Evolutionary conservation across 2,888 invertebrate species (phyloP), one percentile per base, ranked within the genome.

Genomic region (Lysandra coridon): DNA sequence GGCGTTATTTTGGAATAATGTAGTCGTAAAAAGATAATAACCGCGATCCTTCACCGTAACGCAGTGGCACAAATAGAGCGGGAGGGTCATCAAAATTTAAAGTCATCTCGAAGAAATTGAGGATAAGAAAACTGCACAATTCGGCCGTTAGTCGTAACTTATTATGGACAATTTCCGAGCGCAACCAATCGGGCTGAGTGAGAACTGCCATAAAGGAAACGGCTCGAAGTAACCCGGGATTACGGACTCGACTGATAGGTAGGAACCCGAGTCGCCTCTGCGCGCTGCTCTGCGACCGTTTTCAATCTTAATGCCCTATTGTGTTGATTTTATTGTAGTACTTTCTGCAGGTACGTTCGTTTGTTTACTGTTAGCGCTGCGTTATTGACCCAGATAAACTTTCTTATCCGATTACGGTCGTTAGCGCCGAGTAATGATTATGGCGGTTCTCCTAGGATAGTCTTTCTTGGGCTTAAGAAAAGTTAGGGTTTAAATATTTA

Each of bases 141-240:
- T 86, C 85, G 82, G 84, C 86, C 84, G 88, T 91, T 88, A 90
- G 87, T 86, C 86, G 87, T 91, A 89, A 90, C 86, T 90, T 89
- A 89, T 89, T 89, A 90, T 88, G 86, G 89, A 89, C 90, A 89
- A 91, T 91, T 90, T 90, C 89, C 89, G 89, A 88, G 88, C 85
- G 87, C 87, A 90, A 91, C 89, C 92, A 92, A 92, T 92, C 88
- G 88, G 84, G 83, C 87, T 90, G 90, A 92, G 92, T 91, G 90
- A 91, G 88, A 90, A 87, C 84, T 86, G 87, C 89, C 86, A 89
- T 92, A 91, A 91, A 89, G 90, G 90, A 91, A 89, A 89, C 89
- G 85, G 88, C 88, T 88, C 88, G 86, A 83, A 87, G 86, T 88
- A 87, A 89, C 87, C 86, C 85, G 83, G 83, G 84, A 84, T 83